These are phyloP conservation scores for Macrosiphum euphorbiae DNA, from an alignment of 2,888 invertebrate genomes.

Conservation along the genomic window DNA sequence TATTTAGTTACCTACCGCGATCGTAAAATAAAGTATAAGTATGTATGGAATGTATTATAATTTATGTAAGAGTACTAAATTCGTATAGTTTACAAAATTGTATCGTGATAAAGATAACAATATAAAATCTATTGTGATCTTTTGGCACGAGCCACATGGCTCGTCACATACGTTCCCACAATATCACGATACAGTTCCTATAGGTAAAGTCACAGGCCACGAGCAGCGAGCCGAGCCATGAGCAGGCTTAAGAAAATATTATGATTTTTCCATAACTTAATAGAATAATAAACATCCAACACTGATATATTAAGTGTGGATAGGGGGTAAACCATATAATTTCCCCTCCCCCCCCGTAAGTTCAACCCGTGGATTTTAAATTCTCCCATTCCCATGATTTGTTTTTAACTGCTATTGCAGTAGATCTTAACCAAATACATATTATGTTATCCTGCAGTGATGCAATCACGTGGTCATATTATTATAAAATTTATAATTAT, in stretches of 20 bases:
- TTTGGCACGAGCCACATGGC: too few relatives aligned
- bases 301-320: too few relatives aligned
- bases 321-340: not conserved
- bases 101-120: not conserved
- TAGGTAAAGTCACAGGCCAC: too few relatives aligned
- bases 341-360: not conserved
- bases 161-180: too few relatives aligned
- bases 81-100: not conserved
- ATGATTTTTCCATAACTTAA: too few relatives aligned
- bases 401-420: not conserved
- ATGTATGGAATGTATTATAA: not conserved
- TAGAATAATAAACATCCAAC: too few relatives aligned
- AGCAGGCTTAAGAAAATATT: too few relatives aligned
- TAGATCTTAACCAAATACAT: not conserved
- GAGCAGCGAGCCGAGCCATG: too few relatives aligned
- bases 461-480: not conserved
- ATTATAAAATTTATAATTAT: not conserved
- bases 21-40: not conserved
- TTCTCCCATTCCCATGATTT: not conserved
- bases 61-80: not conserved
- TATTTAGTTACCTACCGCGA: not conserved
- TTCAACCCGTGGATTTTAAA: not conserved
- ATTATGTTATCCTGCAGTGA: not conserved
- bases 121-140: not conserved
- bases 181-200: too few relatives aligned